Evolutionary conservation across 2,888 invertebrate genomes (phyloP), one percentile per base, ranked within the genome.

Genomic region (Endomychus coccineus): DNA sequence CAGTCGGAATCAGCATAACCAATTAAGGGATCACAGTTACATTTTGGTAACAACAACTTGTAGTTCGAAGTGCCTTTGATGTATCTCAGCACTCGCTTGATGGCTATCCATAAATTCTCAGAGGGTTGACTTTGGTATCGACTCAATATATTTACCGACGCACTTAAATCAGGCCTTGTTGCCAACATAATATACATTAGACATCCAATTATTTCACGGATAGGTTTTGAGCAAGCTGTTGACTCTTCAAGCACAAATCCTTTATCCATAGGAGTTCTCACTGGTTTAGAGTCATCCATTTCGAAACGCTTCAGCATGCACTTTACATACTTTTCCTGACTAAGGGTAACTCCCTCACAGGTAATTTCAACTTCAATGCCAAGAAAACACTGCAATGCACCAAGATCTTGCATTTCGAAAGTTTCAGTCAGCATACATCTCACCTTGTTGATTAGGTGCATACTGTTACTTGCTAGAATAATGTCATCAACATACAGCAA

Each of bases 401-500:
- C 54, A 15, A 54, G 17, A 32, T 55, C 53, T 42, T 49, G 52
- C 42, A 55, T 53, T 17, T 39, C 27, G 33, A 56, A 58, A 35
- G 40, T 44, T 6, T 33, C 30, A 29, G 37, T 45, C 35, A 56
- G 39, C 21, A 23, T 28, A 4, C 12, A 15, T 33, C 47, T 51
- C 9, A 53, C 25, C 5, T 43, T 16, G 7, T 45, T 19, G 4
- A 54, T 36, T 37, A 43, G 31, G 2, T 9, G 21, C 28, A 27
- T 17, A 25, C 42, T 21, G 23, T 47, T 45, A 36, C 48, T 43
- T 13, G 46, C 40, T 13, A 54, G 27, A 12, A 55, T 35, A 11
- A 56, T 47, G 36, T 55, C 54, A 35, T 55, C 54, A 2, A 58
- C 54, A 45, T 55, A 54, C 14, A 55, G 16, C 2, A 48, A 16